Base-by-base conservation (phyloP, 2,888 invertebrate species). In the Deilephila porcellus region DNA sequence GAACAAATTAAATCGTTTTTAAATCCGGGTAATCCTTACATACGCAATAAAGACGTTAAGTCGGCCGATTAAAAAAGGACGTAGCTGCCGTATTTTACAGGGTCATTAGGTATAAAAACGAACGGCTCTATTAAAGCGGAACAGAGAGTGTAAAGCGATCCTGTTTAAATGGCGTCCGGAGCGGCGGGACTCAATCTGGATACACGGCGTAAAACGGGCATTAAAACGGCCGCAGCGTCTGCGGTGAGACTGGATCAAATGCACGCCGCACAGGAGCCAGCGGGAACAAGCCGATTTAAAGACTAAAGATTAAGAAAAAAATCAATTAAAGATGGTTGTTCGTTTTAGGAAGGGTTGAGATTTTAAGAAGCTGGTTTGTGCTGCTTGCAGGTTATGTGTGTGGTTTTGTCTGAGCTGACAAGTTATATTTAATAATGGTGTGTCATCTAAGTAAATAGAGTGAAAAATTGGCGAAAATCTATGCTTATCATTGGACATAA, bases 71-170 rank as follows among this genome's bases (percentile, higher is more conserved):
- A 53, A 73, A 74, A 74, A 78, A 78, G 78, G 77, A 79, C 77
- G 75, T 73, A 79, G 80, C 82, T 83, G 77, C 82, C 82, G 85
- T 85, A 86, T 90, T 90, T 90, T 90, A 89, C 88, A 81, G 86
- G 90, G 88, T 89, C 90, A 90, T 91, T 90, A 90, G 81, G 85
- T 87, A 89, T 92, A 90, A 92, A 92, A 90, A 89, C 86, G 82
- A 89, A 90, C 86, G 82, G 88, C 85, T 89, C 88, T 89, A 91
- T 91, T 91, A 91, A 90, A 88, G 81, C 81, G 79, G 85, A 89
- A 91, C 88, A 88, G 90, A 89, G 88, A 86, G 89, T 90, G 90
- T 89, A 91, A 91, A 91, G 88, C 87, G 86, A 89, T 89, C 89
- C 85, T 80, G 90, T 86, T 89, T 87, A 86, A 91, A 90, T 86